Evolutionary conservation across 1,140 invertebrate species (phyloP).

Genomic region (Globodera ellingtonae): DNA sequence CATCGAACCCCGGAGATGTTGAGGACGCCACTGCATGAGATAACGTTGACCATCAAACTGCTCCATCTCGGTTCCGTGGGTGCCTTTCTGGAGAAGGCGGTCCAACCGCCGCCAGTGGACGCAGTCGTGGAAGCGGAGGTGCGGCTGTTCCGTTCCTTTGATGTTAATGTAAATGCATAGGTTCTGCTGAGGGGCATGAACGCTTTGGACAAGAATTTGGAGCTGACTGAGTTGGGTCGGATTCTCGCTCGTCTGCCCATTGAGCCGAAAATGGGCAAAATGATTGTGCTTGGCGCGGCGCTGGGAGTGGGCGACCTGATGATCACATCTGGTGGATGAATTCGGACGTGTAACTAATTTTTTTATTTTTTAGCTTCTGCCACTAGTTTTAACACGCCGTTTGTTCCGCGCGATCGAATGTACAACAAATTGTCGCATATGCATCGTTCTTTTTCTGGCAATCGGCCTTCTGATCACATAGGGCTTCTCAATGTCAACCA

Average conservation of each 20-base stretch:
- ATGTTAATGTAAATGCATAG: conserved; percentile 1
- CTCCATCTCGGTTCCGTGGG: conserved; percentile 67
- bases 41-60: conserved; percentile 67
- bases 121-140: conserved; percentile 69
- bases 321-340: conserved; percentile 32
- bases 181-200: conserved; percentile 66
- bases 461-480: conserved; percentile 87
- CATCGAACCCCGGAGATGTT: conserved; percentile 69
- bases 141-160: neutral
- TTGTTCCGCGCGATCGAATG: conserved; percentile 66
- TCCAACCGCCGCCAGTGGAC: conserved; percentile 69
- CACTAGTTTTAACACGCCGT: conserved; percentile 84
- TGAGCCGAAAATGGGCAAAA: conserved; percentile 69
- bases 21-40: conserved; percentile 68
- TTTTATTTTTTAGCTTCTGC: conserved; percentile 79
- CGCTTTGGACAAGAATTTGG: conserved; percentile 68
- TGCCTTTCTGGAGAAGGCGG: conserved; percentile 67
- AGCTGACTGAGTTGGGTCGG: conserved; percentile 68
- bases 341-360: neutral
- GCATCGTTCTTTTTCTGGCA: conserved; percentile 81
- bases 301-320: conserved; percentile 64
- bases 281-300: conserved; percentile 68
- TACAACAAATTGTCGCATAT: conserved; percentile 73
- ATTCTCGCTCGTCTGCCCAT: conserved; percentile 69
- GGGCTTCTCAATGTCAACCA: conserved; percentile 89